Evolutionary conservation across 2,797 vertebrate genomes (phyloP), one percentile per base, ranked within the genome.

Genomic region (Cyclopterus lumpus): DNA sequence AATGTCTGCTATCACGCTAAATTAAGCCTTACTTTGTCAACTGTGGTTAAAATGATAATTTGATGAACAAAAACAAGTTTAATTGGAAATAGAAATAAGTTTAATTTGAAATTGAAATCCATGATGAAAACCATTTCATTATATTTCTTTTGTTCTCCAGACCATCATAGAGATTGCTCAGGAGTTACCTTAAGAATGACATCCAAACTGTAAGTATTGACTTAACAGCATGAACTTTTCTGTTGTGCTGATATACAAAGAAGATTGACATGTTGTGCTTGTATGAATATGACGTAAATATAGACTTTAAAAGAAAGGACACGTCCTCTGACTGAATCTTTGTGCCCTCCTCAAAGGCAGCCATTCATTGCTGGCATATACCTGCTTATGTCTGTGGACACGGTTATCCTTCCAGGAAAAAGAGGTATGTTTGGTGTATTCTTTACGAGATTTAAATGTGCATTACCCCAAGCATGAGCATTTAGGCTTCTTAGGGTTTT

Each of bases 351-450:
- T 88, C 82, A 8, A 86, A 99, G 98, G 89, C 98, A 99, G 89
- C 97, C 96, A 46, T 96, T 97, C 92, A 96, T 97, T 91, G 98
- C 98, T 71, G 98, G 98, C 81, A 99, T 99, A 75, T 99, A 99
- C 92, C 96, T 99, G 81, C 95, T 99, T 90, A 97, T 99, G 97
- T 97, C 97, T 74, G 87, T 96, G 82, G 95, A 97, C 82, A 96
- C 97, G 0, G 90, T 98, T 42, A 98, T 99, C 89, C 95, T 94
- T 66, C 95, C 98, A 57, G 97, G 97, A 28, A 96, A 96, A 72
- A 97, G 89, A 94, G 97, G 97, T 99, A 83, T 86, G 70, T 36
- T 64, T 51, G 3, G 3, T 61, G 1, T n/a, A 4, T 64, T 15
- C 61, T 38, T 24, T 49, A 5, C 1, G 18, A 3, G 1, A 32